These are phyloP conservation scores for Henicopernis longicauda DNA, from an alignment of 2,113 vertebrate species.

Conservation along the genomic window DNA sequence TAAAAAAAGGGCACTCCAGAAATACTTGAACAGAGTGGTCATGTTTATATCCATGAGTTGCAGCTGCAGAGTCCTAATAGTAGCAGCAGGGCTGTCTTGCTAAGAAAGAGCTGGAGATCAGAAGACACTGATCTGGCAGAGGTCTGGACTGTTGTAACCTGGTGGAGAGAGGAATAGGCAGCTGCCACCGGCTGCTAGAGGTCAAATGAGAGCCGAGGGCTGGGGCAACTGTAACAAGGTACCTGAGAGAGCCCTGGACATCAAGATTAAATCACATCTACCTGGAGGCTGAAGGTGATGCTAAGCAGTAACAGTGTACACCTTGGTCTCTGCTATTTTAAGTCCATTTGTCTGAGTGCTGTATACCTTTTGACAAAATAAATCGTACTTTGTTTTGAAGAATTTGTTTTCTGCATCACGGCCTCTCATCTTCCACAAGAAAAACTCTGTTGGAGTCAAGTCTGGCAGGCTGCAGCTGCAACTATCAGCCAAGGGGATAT, in stretches of 20 bases:
- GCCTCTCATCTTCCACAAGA: neutral
- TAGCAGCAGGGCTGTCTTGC: neutral
- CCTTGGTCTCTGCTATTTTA: neutral
- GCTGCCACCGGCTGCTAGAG: neutral
- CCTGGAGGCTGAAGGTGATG: neutral
- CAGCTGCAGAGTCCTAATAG: neutral
- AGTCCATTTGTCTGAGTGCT: neutral
- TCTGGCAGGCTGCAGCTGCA: neutral
- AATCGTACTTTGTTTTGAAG: neutral
- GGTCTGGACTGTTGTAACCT: neutral
- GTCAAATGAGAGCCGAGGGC: neutral
- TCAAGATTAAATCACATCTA: neutral
- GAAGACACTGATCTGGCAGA: neutral
- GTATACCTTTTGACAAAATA: neutral
- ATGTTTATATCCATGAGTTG: neutral
- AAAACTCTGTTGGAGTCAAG: neutral
- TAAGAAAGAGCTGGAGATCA: neutral
- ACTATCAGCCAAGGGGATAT: neutral
- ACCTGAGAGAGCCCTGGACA: neutral
- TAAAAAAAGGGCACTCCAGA: neutral
- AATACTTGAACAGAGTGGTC: neutral
- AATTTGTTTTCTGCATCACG: neutral
- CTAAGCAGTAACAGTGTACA: neutral
- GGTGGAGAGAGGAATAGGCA: neutral
- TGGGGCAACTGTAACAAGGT: neutral